Conservation (phyloP, 2,797 vertebrate species). For the Cottoperca gobio region DNA sequence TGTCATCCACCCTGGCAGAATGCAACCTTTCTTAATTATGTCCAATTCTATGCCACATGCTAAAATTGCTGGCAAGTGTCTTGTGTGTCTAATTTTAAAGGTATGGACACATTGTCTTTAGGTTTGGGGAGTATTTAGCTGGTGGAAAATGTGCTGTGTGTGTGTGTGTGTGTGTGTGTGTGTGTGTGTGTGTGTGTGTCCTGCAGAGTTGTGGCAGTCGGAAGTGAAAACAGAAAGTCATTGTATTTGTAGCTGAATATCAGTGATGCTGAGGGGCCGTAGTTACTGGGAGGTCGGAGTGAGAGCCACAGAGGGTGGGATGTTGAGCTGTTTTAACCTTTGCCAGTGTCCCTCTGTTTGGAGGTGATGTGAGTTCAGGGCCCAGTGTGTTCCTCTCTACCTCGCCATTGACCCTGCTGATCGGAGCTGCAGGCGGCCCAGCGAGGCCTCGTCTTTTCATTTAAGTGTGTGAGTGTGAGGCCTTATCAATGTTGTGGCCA, state of each 20-base stretch:
- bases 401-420: conserved; percentile 93
- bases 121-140: conserved; percentile 28
- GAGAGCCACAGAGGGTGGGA: conserved; percentile 80
- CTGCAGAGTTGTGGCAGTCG: conserved; percentile 42
- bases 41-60: conserved; percentile 31
- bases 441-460: conserved; percentile 91
- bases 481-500: conserved; percentile 93
- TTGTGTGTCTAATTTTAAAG: conserved; percentile 50
- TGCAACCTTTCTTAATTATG: conserved; percentile 42
- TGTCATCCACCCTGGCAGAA: conserved; percentile 54
- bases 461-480: conserved; percentile 81
- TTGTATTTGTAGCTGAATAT: conserved; percentile 60
- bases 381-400: conserved; percentile 91
- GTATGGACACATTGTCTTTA: conserved; percentile 35
- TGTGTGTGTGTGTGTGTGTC: no score
- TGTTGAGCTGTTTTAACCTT: conserved; percentile 97
- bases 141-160: conserved; percentile 25
- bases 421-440: conserved; percentile 91
- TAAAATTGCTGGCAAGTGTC: conserved; percentile 51
- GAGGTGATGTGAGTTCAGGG: conserved; percentile 95
- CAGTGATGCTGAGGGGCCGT: conserved; percentile 69
- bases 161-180: no score
- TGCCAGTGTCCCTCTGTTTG: conserved; percentile 92
- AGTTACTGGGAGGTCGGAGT: conserved; percentile 65
- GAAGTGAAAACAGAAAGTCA: conserved; percentile 69